Percentiles rank a stretch among this genome's conserved stretches.
Conservation (phyloP, 2,113 vertebrate species). For the Eidolon helvum region DNA sequence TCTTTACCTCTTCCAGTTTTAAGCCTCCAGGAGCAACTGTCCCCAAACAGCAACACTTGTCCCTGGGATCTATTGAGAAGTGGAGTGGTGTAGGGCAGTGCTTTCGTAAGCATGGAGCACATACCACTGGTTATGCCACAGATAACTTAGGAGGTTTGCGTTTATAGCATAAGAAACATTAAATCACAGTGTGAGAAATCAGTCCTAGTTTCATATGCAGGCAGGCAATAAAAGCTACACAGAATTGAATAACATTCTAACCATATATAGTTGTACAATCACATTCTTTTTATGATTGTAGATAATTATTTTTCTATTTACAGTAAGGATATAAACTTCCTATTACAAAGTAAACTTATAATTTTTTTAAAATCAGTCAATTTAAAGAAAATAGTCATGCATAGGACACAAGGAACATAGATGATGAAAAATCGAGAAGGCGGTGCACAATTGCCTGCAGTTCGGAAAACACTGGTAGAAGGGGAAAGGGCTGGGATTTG, state of each 20-base stretch:
- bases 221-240: neutral
- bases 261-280: neutral
- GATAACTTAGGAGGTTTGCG: neutral
- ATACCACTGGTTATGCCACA: neutral
- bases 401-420: neutral
- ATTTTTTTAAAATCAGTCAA: neutral
- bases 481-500: neutral
- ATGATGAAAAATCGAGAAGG: neutral
- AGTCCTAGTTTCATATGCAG: neutral
- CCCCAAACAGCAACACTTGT: neutral
- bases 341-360: neutral
- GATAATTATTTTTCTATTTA: neutral
- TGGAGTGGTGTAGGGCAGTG: fast-evolving
- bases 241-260: neutral
- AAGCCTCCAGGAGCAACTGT: neutral
- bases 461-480: neutral
- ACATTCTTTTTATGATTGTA: neutral
- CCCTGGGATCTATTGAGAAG: neutral
- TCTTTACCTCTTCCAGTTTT: fast-evolving
- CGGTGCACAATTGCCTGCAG: neutral
- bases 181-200: neutral
- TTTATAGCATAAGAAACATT: neutral
- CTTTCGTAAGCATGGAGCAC: neutral
- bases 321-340: neutral
- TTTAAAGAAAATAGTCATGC: neutral